phyloP scores from a whole-genome alignment of 2,113 vertebrate species.

The Porphyrio hochstetteri region DNA sequence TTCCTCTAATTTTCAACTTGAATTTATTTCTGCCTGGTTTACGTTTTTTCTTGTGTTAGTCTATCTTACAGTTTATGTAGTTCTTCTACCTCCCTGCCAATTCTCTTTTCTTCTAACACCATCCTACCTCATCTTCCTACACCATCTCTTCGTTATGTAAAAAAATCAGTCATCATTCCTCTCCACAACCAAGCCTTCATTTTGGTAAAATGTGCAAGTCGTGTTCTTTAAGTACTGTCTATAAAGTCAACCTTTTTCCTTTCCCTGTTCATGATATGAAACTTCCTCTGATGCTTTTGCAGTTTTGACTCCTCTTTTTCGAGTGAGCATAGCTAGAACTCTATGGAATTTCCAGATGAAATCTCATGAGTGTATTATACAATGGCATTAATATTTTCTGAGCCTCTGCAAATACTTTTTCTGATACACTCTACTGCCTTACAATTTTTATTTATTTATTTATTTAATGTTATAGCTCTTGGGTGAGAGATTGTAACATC shows the following conservation, averaged over 20 bases:
- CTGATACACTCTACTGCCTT: not conserved
- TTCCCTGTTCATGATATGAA: not conserved
- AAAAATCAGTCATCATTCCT: not conserved
- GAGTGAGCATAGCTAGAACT: not conserved
- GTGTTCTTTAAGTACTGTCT: not conserved
- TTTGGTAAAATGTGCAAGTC: not conserved
- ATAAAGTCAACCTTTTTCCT: not conserved
- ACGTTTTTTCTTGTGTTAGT: not conserved
- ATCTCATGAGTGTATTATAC: not conserved
- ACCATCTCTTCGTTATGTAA: not conserved
- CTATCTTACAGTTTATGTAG: not conserved
- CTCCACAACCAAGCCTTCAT: not conserved
- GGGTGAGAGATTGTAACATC: not conserved
- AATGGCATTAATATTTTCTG: constrained; percentile 5
- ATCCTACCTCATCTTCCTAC: constrained; percentile 50
- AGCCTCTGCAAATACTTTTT: constrained; percentile 15
- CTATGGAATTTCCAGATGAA: not conserved
- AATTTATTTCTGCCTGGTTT: not conserved
- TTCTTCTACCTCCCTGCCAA: not conserved
- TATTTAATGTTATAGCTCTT: not conserved
- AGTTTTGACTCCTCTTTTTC: not conserved
- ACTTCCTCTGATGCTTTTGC: not conserved
- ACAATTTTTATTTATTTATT: not conserved
- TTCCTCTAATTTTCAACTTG: not conserved
- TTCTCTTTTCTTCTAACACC: constrained; percentile 36